These are phyloP conservation scores for Drosophila kanekoi DNA, from an alignment of 2,888 invertebrate genomes.

Conservation along the genomic window DNA sequence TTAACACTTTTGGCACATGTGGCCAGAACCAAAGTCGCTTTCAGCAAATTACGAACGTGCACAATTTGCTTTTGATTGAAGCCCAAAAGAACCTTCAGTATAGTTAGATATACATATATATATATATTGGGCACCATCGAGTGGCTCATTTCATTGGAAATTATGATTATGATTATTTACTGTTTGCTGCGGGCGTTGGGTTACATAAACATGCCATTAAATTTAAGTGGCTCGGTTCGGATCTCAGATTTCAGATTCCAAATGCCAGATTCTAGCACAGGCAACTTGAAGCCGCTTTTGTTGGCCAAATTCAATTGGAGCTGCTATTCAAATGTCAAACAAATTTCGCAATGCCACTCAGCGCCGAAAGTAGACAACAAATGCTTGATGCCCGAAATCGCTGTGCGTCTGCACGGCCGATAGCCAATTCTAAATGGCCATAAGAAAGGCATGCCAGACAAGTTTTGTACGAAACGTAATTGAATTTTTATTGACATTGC, in stretches of 20 bases:
- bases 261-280: slow-evolving; percentile 16
- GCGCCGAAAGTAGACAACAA: slow-evolving; percentile 53
- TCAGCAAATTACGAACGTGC: slow-evolving; percentile 25
- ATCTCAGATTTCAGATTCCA: slow-evolving; percentile 37
- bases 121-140: neutral
- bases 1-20: slow-evolving; percentile 47
- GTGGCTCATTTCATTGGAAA: slow-evolving; percentile 26
- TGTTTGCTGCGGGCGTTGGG: slow-evolving; percentile 44
- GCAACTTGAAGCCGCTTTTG: slow-evolving; percentile 40
- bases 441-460: slow-evolving; percentile 62
- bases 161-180: slow-evolving; percentile 75
- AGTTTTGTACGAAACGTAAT: slow-evolving; percentile 67
- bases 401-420: slow-evolving; percentile 48
- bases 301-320: slow-evolving; percentile 58
- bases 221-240: slow-evolving; percentile 64
- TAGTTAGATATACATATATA: neutral
- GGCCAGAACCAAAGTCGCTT: slow-evolving; percentile 43
- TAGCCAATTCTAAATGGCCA: slow-evolving; percentile 70
- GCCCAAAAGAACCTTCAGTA: neutral
- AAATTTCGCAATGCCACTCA: slow-evolving; percentile 66
- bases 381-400: slow-evolving; percentile 62
- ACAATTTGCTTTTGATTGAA: slow-evolving; percentile 58
- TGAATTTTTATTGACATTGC: slow-evolving; percentile 80
- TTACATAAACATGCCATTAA: slow-evolving; percentile 77
- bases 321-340: slow-evolving; percentile 71